These are phyloP conservation scores for Eulemur albifrons DNA, from an alignment of 2,797 vertebrate species.

Conservation along the genomic window DNA sequence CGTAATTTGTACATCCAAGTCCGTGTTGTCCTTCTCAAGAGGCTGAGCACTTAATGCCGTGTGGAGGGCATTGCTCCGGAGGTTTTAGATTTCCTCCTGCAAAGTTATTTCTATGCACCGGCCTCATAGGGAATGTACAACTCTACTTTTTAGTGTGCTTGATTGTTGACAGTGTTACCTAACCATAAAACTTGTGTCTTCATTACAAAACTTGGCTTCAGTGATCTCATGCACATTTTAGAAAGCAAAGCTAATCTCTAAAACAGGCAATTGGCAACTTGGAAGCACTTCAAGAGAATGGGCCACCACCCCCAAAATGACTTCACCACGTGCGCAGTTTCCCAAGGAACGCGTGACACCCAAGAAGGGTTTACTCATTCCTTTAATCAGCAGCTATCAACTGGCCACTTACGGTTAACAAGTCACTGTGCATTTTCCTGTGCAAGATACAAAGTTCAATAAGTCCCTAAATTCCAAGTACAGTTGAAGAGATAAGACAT, in stretches of 20 bases:
- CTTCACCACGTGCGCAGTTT: fast-evolving
- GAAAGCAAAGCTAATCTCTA: not conserved
- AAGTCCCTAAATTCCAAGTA: not conserved
- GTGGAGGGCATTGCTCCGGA: too few relatives aligned
- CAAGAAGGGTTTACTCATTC: not conserved
- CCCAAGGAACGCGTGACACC: fast-evolving
- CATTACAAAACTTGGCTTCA: not conserved
- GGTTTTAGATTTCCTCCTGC: fast-evolving
- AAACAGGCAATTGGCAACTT: not conserved
- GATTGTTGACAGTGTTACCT: not conserved
- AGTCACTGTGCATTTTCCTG: not conserved
- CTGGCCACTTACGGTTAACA: not conserved
- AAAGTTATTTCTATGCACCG: not conserved
- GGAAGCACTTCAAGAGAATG: not conserved
- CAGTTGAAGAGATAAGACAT: not conserved
- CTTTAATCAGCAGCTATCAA: too few relatives aligned
- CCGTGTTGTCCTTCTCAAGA: not conserved
- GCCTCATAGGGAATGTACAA: not conserved
- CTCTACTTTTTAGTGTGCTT: not conserved
- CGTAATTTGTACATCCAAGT: fast-evolving
- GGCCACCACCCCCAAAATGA: not conserved
- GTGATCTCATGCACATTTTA: too few relatives aligned
- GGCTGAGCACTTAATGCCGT: not conserved
- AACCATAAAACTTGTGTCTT: too few relatives aligned
- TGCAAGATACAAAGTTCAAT: not conserved